Conservation (phyloP, 2,797 vertebrate species). For the Esox masquinongy region DNA sequence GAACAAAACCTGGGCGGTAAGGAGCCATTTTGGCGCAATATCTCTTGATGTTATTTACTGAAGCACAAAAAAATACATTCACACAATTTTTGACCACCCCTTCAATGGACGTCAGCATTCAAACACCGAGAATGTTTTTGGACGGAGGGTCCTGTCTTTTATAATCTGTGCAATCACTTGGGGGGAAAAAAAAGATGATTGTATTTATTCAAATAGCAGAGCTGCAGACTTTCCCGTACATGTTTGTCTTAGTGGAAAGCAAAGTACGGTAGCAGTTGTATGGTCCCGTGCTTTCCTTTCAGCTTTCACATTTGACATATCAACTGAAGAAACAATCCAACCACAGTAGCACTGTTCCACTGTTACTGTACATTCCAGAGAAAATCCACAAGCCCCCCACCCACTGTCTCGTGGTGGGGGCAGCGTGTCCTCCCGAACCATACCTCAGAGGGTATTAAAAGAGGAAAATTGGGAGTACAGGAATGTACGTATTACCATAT, state of each 20-base stretch:
- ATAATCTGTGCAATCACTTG: too few relatives aligned
- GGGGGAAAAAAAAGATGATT: background rate
- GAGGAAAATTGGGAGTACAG: background rate
- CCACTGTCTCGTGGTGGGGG: background rate
- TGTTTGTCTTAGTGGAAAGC: background rate
- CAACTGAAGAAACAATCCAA: background rate
- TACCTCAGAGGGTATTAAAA: background rate
- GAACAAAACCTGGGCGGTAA: constrained; percentile 96
- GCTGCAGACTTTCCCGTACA: background rate
- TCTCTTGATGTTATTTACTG: too few relatives aligned
- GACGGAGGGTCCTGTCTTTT: background rate
- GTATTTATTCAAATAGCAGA: background rate
- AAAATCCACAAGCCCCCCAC: background rate
- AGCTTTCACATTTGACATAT: background rate
- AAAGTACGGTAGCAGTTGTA: background rate
- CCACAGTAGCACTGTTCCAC: background rate
- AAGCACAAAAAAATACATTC: too few relatives aligned
- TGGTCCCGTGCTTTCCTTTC: background rate
- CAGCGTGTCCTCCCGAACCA: background rate
- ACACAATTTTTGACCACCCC: too few relatives aligned
- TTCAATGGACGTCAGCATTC: too few relatives aligned
- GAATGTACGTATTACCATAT: background rate
- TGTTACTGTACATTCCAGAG: background rate
- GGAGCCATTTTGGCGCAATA: constrained; percentile 47
- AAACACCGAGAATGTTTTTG: too few relatives aligned